Percentiles rank a stretch among this genome's conserved stretches.
Conservation (phyloP, 2,797 vertebrate species). For the Carapus acus region DNA sequence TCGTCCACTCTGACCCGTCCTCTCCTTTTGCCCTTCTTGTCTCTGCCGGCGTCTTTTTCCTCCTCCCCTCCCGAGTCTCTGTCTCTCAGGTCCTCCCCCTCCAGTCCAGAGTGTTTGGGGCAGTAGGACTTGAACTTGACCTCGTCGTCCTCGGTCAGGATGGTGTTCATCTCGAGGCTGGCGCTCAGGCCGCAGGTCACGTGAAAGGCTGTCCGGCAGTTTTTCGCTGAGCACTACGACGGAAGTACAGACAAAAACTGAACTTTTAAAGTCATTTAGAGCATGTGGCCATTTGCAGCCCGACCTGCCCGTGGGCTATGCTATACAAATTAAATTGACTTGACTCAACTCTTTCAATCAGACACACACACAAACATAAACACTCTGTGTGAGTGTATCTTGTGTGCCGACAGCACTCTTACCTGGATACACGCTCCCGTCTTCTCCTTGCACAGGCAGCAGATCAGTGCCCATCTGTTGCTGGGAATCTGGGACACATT, state of each 20-base stretch:
- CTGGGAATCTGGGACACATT: slow-evolving; percentile 97
- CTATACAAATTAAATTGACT: too few species aligned
- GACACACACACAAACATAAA: too few species aligned
- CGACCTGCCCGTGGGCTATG: too few species aligned
- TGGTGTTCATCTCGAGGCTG: slow-evolving; percentile 91
- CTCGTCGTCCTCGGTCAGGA: slow-evolving; percentile 90
- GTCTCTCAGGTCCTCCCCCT: slow-evolving; percentile 46
- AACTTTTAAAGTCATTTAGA: too few species aligned
- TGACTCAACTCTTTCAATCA: too few species aligned
- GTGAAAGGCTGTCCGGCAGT: slow-evolving; percentile 93
- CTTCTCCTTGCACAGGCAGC: slow-evolving; percentile 95
- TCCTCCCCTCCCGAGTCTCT: slow-evolving; percentile 54
- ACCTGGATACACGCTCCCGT: slow-evolving; percentile 95
- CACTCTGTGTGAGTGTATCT: too few species aligned
- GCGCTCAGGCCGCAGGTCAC: slow-evolving; percentile 92
- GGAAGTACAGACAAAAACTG: neutral
- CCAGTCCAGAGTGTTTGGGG: slow-evolving; percentile 83
- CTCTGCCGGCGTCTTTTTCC: slow-evolving; percentile 54
- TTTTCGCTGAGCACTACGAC: slow-evolving; percentile 90
- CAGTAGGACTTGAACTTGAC: slow-evolving; percentile 98
- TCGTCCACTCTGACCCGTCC: slow-evolving; percentile 51
- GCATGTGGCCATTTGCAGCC: too few species aligned
- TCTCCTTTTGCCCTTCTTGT: slow-evolving; percentile 57
- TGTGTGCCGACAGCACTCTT: too few species aligned
- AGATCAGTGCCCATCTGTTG: slow-evolving; percentile 93